A percentile compares a stretch with the other conserved stretches of the same genome.
phyloP scores from a whole-genome alignment of 2,888 invertebrate genomes.

The Drosophila prostipennis region DNA sequence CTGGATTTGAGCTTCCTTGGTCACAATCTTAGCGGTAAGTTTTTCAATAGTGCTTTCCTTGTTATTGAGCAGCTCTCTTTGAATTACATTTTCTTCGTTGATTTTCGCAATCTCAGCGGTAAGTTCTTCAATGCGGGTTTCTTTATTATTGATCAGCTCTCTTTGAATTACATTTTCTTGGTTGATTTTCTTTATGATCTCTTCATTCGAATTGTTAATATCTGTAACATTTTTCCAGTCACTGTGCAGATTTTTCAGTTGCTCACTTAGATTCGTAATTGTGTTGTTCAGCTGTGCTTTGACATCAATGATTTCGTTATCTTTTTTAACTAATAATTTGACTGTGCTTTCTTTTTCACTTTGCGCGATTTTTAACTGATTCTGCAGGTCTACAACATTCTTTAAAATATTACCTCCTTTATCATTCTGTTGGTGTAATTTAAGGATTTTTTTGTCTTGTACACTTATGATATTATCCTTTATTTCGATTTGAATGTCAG shows the following conservation, averaged over 20 bases:
- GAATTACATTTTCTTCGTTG: neutral
- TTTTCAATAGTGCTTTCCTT: neutral
- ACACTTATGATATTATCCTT: neutral
- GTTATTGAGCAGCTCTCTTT: neutral
- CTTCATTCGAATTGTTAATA: neutral
- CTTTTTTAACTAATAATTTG: neutral
- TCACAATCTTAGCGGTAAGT: neutral
- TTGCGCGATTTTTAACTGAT: neutral
- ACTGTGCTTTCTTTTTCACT: no score
- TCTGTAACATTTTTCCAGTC: neutral
- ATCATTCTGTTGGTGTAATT: neutral
- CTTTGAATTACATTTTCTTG: neutral
- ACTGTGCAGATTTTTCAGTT: neutral
- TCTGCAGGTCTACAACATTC: neutral
- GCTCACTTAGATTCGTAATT: no score
- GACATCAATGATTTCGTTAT: neutral
- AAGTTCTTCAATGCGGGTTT: no score
- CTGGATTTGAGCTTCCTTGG: neutral
- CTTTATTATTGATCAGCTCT: neutral
- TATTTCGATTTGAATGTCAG: neutral
- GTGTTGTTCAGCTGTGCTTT: no score
- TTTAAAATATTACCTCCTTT: neutral
- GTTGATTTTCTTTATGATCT: neutral
- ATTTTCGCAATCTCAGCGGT: no score
- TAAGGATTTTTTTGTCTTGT: neutral